phyloP scores from a whole-genome alignment of 2,888 invertebrate species.

The Thysanoteuthis rhombus region DNA sequence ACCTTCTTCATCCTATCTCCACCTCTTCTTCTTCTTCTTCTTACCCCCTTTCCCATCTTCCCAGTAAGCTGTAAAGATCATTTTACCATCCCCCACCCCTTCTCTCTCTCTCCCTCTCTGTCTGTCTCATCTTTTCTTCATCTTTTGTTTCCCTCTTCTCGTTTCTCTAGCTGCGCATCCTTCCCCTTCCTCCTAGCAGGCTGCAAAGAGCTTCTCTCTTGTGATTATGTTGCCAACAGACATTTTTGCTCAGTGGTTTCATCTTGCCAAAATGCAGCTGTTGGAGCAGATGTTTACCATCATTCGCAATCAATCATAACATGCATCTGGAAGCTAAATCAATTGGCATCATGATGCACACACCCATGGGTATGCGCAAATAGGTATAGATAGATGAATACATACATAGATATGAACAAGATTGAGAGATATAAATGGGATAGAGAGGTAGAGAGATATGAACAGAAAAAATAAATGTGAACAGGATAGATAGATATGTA shows the following conservation, averaged over 20 bases:
- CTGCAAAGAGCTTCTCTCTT: neutral
- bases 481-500: neutral
- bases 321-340: constrained; percentile 12
- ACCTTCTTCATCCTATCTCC: too few relatives aligned
- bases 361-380: neutral
- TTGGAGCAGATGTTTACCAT: constrained; percentile 12
- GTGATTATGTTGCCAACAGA: neutral
- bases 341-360: neutral
- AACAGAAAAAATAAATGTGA: too few relatives aligned
- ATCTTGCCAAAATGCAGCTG: neutral
- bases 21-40: too few relatives aligned
- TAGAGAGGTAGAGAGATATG: neutral
- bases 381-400: neutral
- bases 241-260: neutral
- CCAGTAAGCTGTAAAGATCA: too few relatives aligned
- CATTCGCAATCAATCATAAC: neutral
- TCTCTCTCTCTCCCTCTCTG: neutral
- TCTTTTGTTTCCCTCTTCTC: neutral
- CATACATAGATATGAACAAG: neutral
- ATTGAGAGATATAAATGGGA: too few relatives aligned
- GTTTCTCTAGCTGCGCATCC: neutral
- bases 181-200: neutral
- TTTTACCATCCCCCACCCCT: neutral
- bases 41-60: too few relatives aligned
- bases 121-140: neutral